Conservation (phyloP, 2,888 invertebrate species). For the Athripsodes cinereus region DNA sequence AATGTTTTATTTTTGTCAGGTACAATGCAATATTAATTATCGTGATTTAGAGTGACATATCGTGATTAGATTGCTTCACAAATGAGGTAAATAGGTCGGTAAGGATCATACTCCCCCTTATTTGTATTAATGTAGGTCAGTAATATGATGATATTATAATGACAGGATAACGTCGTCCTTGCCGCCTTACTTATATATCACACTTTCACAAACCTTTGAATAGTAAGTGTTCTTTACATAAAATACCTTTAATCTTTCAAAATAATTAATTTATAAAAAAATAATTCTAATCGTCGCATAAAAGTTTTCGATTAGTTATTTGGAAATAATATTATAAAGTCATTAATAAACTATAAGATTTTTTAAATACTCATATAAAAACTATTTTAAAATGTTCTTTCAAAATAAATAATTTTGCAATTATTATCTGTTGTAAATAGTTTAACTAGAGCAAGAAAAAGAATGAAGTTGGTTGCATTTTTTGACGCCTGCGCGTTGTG, state of each 20-base stretch:
- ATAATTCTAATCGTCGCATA: not conserved
- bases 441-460: slow-evolving; percentile 10
- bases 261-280: not conserved
- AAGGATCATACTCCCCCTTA: not conserved
- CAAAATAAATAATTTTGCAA: not conserved
- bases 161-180: too few relatives aligned
- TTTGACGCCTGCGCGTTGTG: slow-evolving; percentile 16
- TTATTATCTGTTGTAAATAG: not conserved
- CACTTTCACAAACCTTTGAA: not conserved
- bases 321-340: too few relatives aligned
- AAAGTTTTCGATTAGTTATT: too few relatives aligned
- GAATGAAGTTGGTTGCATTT: slow-evolving; percentile 21
- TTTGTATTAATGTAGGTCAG: not conserved
- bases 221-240: not conserved
- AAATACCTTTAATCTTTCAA: not conserved
- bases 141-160: not conserved
- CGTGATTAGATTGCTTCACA: too few relatives aligned
- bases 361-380: too few relatives aligned
- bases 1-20: too few relatives aligned
- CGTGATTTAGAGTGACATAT: too few relatives aligned
- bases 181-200: not conserved
- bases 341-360: too few relatives aligned
- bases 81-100: not conserved
- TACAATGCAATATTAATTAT: too few relatives aligned
- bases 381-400: not conserved